A percentile compares a stretch with the other conserved stretches of the same genome.
Evolutionary conservation across 2,888 invertebrate genomes (phyloP).

Genomic region (Congeria kusceri): DNA sequence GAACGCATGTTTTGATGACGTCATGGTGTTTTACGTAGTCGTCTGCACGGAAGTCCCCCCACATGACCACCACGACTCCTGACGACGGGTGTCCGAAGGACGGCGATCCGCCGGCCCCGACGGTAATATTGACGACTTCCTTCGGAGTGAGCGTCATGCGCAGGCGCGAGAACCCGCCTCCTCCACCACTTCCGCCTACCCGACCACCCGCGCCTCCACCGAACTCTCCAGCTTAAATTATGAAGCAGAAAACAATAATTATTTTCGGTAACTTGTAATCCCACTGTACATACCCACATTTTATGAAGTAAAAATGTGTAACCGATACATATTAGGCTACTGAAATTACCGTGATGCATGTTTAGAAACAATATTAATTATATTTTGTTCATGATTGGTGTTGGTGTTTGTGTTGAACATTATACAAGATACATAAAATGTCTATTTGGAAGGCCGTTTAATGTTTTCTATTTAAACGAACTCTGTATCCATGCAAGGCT

Average conservation of each 20-base stretch:
- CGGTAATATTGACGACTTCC: conserved; percentile 42
- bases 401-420: too few species aligned
- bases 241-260: background rate
- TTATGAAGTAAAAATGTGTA: too few species aligned
- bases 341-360: too few species aligned
- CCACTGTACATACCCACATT: too few species aligned
- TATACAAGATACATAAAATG: too few species aligned
- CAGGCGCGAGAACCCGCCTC: conserved; percentile 45
- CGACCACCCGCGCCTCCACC: conserved; percentile 57
- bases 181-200: conserved; percentile 52
- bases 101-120: conserved; percentile 53
- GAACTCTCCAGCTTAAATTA: conserved; percentile 53
- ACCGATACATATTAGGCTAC: too few species aligned
- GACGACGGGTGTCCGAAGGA: conserved; percentile 52
- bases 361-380: too few species aligned
- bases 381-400: too few species aligned
- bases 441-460: too few species aligned
- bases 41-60: conserved; percentile 51
- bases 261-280: background rate
- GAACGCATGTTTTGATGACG: conserved; percentile 35
- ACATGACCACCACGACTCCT: conserved; percentile 55
- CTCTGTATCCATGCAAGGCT: too few species aligned
- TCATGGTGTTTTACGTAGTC: conserved; percentile 29
- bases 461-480: too few species aligned
- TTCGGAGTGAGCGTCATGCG: conserved; percentile 21